Evolutionary conservation across 2,113 vertebrate genomes (phyloP).

Genomic region (Furnarius figulus): DNA sequence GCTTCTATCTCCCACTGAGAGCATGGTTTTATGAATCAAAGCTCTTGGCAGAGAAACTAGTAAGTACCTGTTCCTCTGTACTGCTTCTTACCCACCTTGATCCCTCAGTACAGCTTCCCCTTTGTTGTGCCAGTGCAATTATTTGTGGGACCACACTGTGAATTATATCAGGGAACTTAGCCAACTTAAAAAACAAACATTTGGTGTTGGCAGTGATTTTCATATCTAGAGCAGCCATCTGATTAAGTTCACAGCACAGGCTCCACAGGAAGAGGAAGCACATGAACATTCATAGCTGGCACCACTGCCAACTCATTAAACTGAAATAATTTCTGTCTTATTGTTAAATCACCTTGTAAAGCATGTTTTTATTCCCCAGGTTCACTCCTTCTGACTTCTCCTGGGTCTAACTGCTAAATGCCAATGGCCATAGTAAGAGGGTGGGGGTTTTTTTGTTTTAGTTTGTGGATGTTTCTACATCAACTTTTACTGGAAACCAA

Average conservation of each 20-base stretch:
- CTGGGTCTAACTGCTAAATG: not conserved
- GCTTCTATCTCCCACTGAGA: not conserved
- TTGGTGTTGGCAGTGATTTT: constrained; percentile 28
- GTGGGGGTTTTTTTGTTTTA: not conserved
- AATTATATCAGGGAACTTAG: not conserved
- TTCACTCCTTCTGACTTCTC: not conserved
- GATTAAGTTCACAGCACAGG: constrained; percentile 39
- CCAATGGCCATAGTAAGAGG: not conserved
- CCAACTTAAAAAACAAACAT: constrained; percentile 55
- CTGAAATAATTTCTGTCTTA: not conserved
- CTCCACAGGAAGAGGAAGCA: constrained; percentile 42
- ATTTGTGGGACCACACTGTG: constrained; percentile 38
- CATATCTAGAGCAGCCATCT: not conserved
- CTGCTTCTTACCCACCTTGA: constrained; percentile 32
- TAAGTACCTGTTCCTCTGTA: constrained; percentile 21
- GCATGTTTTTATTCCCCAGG: not conserved
- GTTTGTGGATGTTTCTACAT: not conserved
- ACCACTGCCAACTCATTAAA: not conserved
- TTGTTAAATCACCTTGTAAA: constrained; percentile 36
- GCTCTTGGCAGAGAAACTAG: constrained; percentile 1
- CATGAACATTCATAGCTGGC: not conserved
- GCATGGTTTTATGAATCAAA: constrained; percentile 56
- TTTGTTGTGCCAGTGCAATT: constrained; percentile 16
- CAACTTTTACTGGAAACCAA: not conserved
- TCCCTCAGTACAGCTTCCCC: not conserved